Percentiles rank a stretch among this genome's conserved stretches.
Evolutionary conservation across 2,888 invertebrate genomes (phyloP).

Genomic region (Clepsis dumicolana): DNA sequence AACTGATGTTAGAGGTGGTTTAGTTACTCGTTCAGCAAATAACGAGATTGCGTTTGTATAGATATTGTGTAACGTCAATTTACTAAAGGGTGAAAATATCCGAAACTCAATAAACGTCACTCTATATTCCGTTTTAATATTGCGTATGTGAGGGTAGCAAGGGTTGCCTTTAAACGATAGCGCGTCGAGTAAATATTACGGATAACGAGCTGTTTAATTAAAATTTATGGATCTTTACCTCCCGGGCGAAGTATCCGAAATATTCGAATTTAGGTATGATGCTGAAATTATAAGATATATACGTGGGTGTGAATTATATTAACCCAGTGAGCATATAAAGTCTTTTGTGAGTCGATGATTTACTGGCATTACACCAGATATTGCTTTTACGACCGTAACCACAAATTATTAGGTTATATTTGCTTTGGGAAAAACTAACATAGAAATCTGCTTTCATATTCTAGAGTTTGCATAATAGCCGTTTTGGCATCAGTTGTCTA

Average conservation of each 20-base stretch:
- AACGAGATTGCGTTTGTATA: constrained; percentile 5
- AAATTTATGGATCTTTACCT: constrained; percentile 28
- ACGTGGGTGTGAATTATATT: constrained; percentile 3
- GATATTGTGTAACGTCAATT: constrained; percentile 17
- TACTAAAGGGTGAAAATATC: constrained; percentile 5
- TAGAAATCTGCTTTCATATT: neutral
- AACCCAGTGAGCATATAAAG: neutral
- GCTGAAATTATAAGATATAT: constrained; percentile 9
- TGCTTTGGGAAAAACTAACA: neutral
- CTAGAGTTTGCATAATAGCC: neutral
- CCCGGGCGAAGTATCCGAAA: constrained; percentile 22
- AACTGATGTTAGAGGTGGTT: neutral
- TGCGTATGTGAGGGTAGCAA: constrained; percentile 20
- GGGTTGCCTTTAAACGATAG: constrained; percentile 28
- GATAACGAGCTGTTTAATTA: constrained; percentile 41
- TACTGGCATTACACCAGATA: neutral
- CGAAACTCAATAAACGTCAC: constrained; percentile 16
- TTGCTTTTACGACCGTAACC: neutral
- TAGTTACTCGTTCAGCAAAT: neutral
- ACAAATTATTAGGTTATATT: neutral
- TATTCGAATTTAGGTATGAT: constrained; percentile 16
- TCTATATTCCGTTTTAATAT: constrained; percentile 26
- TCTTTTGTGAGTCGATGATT: neutral
- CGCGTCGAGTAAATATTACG: constrained; percentile 36
- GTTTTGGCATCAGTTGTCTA: neutral